phyloP scores from a whole-genome alignment of 92 coral and sea anemone genomes.

The Actinernus sp. region DNA sequence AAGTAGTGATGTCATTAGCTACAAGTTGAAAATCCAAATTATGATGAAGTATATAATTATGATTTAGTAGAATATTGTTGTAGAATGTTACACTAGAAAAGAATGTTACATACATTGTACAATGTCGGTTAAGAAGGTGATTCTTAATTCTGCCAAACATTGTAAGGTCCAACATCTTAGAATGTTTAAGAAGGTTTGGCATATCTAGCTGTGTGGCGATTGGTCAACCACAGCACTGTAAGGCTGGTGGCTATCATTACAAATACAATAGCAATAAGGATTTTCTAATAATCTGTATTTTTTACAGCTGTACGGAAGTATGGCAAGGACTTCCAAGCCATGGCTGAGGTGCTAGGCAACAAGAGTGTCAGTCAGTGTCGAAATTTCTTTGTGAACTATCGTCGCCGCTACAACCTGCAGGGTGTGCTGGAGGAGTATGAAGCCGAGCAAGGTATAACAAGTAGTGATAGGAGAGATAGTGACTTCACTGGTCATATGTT shows the following conservation, averaged over 20 bases:
- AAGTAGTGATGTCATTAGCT: too few species aligned
- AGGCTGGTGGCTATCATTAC: neutral
- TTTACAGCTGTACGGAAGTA: slow-evolving; percentile 93
- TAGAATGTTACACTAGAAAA: too few species aligned
- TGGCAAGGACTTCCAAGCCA: slow-evolving; percentile 99
- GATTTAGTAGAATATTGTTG: too few species aligned
- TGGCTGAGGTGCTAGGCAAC: slow-evolving; percentile 98
- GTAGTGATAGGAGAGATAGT: slow-evolving; percentile 92
- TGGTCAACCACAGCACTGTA: neutral
- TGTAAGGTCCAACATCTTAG: too few species aligned
- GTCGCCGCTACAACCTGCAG: slow-evolving; percentile 91
- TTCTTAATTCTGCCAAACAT: too few species aligned
- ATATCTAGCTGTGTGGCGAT: too few species aligned
- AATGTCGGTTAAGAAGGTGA: too few species aligned
- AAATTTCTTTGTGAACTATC: slow-evolving; percentile 96
- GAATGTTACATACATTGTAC: too few species aligned
- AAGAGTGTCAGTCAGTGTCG: slow-evolving; percentile 98
- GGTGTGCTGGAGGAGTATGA: slow-evolving; percentile 96
- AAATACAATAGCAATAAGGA: neutral
- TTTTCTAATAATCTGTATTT: neutral
- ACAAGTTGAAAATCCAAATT: too few species aligned
- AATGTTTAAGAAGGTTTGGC: too few species aligned
- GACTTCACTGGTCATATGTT: slow-evolving; percentile 60
- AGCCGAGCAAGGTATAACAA: slow-evolving; percentile 97
- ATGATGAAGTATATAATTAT: too few species aligned